Evolutionary conservation across 2,888 invertebrate genomes (phyloP).

Genomic region (Parasteatoda lunata): DNA sequence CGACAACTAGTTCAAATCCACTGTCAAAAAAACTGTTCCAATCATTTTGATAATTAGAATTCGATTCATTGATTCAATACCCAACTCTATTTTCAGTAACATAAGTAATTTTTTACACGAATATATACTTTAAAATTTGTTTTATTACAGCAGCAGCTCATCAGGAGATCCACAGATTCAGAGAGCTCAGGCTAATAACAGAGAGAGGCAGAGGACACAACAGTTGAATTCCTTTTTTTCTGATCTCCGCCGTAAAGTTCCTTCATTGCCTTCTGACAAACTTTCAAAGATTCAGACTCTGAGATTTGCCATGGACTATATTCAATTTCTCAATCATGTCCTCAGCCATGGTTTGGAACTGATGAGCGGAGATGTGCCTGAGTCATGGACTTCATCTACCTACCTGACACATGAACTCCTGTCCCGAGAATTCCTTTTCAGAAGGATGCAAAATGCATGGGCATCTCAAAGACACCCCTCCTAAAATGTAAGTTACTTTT

Average conservation of each 20-base stretch:
- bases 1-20: no score
- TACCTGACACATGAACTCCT: constrained; percentile 91
- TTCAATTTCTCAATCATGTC: constrained; percentile 94
- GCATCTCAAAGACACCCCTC: not conserved
- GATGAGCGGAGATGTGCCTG: not conserved
- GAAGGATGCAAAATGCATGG: constrained; percentile 81
- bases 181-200: constrained; percentile 93
- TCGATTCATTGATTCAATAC: no score
- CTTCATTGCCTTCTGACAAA: constrained; percentile 98
- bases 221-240: constrained; percentile 85
- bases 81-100: no score
- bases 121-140: no score
- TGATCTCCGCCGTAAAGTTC: constrained; percentile 93
- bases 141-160: constrained; percentile 79
- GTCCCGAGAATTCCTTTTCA: constrained; percentile 95
- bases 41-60: no score
- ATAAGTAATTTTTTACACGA: no score
- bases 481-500: not conserved
- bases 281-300: constrained; percentile 98
- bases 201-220: constrained; percentile 79
- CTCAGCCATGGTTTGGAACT: constrained; percentile 74
- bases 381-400: constrained; percentile 75
- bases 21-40: no score
- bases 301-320: constrained; percentile 93
- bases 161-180: constrained; percentile 88